These are phyloP conservation scores for Ictalurus furcatus DNA, from an alignment of 2,113 vertebrate species.

Conservation along the genomic window DNA sequence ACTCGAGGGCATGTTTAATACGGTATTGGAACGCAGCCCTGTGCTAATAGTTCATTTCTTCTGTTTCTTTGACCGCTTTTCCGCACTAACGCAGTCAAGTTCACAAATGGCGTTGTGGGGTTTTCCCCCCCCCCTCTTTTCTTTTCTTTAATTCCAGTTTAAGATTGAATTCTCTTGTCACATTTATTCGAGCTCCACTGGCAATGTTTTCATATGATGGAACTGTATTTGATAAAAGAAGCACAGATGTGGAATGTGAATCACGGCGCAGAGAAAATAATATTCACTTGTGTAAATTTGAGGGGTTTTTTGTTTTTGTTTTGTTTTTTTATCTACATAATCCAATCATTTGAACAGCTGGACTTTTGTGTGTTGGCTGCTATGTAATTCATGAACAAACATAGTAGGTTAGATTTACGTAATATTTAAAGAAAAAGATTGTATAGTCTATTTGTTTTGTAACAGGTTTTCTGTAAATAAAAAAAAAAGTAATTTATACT, in stretches of 20 bases:
- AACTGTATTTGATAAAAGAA: constrained; percentile 73
- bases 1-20: background rate
- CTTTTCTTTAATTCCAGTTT: background rate
- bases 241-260: constrained; percentile 94
- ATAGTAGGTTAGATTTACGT: constrained; percentile 97
- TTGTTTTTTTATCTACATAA: constrained; percentile 83
- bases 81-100: background rate
- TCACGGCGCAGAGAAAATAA: constrained; percentile 75
- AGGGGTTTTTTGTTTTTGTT: constrained; percentile 47
- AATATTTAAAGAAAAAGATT: constrained; percentile 99
- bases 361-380: constrained; percentile 96
- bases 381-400: constrained; percentile 99
- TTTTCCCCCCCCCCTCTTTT: background rate
- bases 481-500: constrained; percentile 99
- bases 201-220: constrained; percentile 60
- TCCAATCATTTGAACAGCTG: constrained; percentile 95
- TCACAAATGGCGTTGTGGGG: background rate
- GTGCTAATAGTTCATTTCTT: background rate
- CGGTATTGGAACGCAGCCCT: background rate
- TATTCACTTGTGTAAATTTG: constrained; percentile 94
- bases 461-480: constrained; percentile 99
- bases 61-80: background rate
- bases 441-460: constrained; percentile 99
- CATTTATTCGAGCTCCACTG: background rate
- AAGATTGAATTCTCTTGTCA: background rate